These are phyloP conservation scores for Sycophila texana DNA, from an alignment of 2,888 invertebrate genomes.

Conservation along the genomic window DNA sequence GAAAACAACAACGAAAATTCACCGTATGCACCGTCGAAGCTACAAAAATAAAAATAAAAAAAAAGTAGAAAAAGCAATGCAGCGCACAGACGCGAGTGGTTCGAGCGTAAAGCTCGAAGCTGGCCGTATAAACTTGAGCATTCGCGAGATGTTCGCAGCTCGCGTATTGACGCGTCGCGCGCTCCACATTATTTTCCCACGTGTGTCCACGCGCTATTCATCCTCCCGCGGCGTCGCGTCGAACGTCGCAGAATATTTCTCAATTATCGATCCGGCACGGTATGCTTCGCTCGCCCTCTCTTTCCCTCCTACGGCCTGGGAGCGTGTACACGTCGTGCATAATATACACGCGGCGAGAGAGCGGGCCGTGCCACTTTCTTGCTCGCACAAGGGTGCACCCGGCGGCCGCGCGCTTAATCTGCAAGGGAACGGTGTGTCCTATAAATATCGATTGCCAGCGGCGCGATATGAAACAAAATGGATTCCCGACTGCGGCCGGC, in stretches of 20 bases:
- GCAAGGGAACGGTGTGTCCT: constrained; percentile 24
- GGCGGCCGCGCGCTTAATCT: constrained; percentile 8
- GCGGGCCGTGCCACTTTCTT: background rate
- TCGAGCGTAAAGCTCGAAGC: no score
- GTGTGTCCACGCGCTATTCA: constrained; percentile 14
- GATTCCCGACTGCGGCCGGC: constrained; percentile 26
- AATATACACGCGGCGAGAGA: background rate
- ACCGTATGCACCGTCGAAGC: no score
- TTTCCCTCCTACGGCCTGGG: no score
- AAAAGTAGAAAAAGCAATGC: no score
- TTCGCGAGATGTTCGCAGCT: background rate
- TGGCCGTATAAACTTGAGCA: background rate
- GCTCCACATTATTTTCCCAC: background rate
- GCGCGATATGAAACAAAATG: constrained; percentile 44
- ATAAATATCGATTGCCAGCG: constrained; percentile 45
- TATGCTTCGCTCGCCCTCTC: background rate
- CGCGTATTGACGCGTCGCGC: background rate
- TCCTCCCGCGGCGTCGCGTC: background rate
- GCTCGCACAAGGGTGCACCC: background rate
- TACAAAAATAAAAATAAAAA: no score
- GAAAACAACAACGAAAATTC: no score
- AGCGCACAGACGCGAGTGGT: no score
- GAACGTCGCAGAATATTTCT: constrained; percentile 20
- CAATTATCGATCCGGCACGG: constrained; percentile 33
- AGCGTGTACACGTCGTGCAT: background rate